A percentile compares a stretch with the other conserved stretches of the same genome.
Conservation (phyloP, 2,797 vertebrate genomes). For the Tarsius wallacei region DNA sequence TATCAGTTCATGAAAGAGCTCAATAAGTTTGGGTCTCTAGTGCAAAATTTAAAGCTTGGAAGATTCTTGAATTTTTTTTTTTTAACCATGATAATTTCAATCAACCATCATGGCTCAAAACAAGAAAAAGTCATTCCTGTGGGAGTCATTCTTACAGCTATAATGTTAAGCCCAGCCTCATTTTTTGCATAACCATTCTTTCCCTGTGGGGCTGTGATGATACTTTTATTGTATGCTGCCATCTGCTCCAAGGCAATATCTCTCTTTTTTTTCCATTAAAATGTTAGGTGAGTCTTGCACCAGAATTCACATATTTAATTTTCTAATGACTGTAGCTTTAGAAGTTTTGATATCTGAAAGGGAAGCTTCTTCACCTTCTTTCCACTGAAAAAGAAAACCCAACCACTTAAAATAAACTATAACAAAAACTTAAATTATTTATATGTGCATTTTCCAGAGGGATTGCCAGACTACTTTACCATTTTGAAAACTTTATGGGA, state of each 20-base stretch:
- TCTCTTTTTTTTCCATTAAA: not conserved
- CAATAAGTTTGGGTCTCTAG: not conserved
- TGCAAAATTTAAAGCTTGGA: conserved; percentile 59
- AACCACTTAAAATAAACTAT: not conserved
- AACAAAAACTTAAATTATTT: not conserved
- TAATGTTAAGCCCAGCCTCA: not conserved
- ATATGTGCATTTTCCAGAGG: not conserved
- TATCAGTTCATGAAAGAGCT: not conserved
- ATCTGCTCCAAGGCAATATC: not conserved
- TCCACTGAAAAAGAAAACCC: not conserved
- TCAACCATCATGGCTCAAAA: not conserved
- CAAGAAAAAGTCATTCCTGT: not conserved
- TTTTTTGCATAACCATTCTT: not conserved
- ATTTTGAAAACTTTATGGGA: not conserved
- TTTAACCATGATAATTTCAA: not conserved
- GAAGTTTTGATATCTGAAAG: not conserved
- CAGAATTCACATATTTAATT: not conserved
- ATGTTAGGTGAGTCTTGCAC: not conserved
- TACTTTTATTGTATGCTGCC: not conserved
- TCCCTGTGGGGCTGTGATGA: not conserved
- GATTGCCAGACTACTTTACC: not conserved
- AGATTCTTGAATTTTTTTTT: conserved; percentile 47
- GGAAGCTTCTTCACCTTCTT: not conserved
- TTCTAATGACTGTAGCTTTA: conserved; percentile 1
- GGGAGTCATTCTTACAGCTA: not conserved